These are phyloP conservation scores for Pyrgilauda ruficollis DNA, from an alignment of 2,113 vertebrate genomes.

Conservation along the genomic window DNA sequence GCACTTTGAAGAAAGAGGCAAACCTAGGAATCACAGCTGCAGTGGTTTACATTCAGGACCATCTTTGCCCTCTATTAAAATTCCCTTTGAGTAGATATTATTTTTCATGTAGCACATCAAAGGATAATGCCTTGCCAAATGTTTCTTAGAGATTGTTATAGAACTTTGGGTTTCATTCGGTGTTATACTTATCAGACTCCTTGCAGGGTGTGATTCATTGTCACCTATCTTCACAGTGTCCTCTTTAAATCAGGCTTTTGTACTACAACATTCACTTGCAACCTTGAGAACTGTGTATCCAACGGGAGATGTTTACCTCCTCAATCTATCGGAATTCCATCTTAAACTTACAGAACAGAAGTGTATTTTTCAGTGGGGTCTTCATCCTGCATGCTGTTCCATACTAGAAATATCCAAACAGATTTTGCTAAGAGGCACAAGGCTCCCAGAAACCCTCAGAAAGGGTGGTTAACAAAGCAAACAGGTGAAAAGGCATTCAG, in stretches of 20 bases:
- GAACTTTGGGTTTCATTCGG: neutral
- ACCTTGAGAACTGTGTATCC: neutral
- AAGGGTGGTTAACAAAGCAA: neutral
- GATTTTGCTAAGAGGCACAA: neutral
- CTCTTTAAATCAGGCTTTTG: neutral
- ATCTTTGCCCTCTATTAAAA: neutral
- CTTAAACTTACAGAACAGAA: neutral
- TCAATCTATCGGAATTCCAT: neutral
- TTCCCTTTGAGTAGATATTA: neutral
- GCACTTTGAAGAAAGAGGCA: neutral
- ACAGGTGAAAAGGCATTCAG: neutral
- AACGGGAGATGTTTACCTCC: neutral
- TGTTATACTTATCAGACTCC: neutral
- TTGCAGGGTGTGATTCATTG: neutral
- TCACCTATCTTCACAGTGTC: neutral
- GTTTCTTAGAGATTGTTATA: constrained; percentile 14
- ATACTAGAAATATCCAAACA: neutral
- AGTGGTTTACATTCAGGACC: neutral
- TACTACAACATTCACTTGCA: neutral
- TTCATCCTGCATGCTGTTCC: neutral
- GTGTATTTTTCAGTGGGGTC: neutral
- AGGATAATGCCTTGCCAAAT: constrained; percentile 1
- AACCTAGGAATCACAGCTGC: neutral
- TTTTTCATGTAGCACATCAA: constrained; percentile 26
- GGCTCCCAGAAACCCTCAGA: neutral